Evolutionary conservation across 2,113 vertebrate genomes (phyloP).

Genomic region (Tretioscincus oriximinensis): DNA sequence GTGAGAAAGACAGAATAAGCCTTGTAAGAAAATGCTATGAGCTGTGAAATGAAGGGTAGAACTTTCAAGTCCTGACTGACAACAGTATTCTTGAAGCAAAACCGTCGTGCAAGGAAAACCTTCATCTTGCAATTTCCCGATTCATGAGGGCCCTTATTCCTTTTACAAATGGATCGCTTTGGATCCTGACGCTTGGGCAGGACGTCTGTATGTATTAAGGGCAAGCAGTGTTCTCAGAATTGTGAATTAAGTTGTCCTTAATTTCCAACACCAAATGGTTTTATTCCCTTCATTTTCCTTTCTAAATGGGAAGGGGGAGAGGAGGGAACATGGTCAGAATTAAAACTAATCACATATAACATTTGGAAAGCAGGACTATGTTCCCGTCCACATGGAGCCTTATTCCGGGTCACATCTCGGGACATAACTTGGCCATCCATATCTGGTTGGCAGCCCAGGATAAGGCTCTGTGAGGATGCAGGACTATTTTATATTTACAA

Average conservation of each 20-base stretch:
- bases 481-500: background rate
- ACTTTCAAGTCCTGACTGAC: background rate
- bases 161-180: background rate
- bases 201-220: conserved; percentile 19
- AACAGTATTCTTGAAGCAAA: conserved; percentile 36
- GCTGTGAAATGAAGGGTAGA: background rate
- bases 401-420: too few relatives aligned
- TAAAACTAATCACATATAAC: conserved; percentile 2
- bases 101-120: conserved; percentile 16
- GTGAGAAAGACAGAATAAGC: background rate
- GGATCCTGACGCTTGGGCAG: background rate
- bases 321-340: background rate
- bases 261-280: conserved; percentile 17
- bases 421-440: too few relatives aligned
- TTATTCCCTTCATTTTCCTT: background rate
- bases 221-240: conserved; percentile 1
- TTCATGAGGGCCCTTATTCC: background rate
- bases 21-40: background rate
- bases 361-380: background rate
- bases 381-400: too few relatives aligned
- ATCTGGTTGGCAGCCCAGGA: too few relatives aligned
- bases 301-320: background rate
- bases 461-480: background rate
- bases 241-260: conserved; percentile 6
- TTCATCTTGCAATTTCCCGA: background rate